Evolutionary conservation across 1,140 invertebrate species (phyloP), one percentile per base, ranked within the genome.

Genomic region (Drosophila sulfurigaster): DNA sequence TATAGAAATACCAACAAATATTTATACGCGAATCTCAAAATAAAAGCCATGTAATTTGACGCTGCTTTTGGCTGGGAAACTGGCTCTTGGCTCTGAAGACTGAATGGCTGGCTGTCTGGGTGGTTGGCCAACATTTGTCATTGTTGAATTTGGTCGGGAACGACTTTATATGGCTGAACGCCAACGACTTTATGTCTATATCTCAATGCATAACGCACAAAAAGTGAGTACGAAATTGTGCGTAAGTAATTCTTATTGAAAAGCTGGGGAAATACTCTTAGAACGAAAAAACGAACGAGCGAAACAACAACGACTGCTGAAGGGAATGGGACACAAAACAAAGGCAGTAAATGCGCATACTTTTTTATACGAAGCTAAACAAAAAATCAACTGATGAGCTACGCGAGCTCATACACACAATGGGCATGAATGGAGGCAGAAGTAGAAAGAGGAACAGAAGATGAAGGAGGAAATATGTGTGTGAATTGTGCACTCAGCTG

Each of bases 231-330:
- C 77, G 83, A 87, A 87, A 87, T 87, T 88, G 83, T 59, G 80
- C 83, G 83, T 87, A 83, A 87, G 80, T 88, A 87, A 87, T 87
- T 73, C 66, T 72, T 66, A 87, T 83, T 83, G 73, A 78, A 62
- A 67, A 51, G 52, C 58, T 41, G 16, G 10, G 41, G 35, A 59
- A 38, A 58, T 28, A 56, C 35, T 38, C 8, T 7, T 10, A 30
- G 13, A 45, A 57, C 45, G 49, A 68, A 35, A 49, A 32, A 57
- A 41, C 43, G 8, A 11, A 30, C 11, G 15, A 41, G 10, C 1
- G 16, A 35, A 10, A 1, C 10, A 25, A 25, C 20, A 25, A 38
- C 35, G 35, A 15, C 13, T 35, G 30, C 6, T 25, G 35, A 38
- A 20, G 15, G 11, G 13, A 30, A 51, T n/a, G 49, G 11, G 41